A percentile compares a stretch with the other conserved stretches of the same genome.
phyloP scores from a whole-genome alignment of 2,113 vertebrate species.

The Cricetomys ansorgei region DNA sequence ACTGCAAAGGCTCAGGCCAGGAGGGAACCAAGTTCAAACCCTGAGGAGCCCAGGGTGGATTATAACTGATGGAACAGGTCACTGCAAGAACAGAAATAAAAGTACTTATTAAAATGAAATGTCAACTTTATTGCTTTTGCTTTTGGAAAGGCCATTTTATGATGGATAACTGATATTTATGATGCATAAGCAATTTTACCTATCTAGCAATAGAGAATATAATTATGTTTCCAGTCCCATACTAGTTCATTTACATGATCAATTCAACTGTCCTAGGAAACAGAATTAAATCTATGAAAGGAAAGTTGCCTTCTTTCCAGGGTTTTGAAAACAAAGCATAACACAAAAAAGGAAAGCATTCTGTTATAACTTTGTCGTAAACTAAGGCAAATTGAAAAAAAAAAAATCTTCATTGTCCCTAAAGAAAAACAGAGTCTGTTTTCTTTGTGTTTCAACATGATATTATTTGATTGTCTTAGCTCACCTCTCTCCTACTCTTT shows the following conservation, averaged over 20 bases:
- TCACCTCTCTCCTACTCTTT: background rate
- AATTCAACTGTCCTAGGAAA: background rate
- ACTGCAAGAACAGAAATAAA: background rate
- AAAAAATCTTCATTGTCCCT: conserved; percentile 45
- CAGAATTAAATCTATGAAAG: conserved; percentile 20
- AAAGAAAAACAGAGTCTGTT: background rate
- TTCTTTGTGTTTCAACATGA: conserved; percentile 49
- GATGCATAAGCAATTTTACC: conserved; percentile 20
- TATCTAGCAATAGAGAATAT: background rate
- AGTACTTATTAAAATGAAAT: conserved; percentile 43
- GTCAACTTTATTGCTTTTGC: background rate
- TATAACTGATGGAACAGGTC: background rate
- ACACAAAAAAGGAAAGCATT: background rate
- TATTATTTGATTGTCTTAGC: background rate
- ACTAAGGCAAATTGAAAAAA: background rate
- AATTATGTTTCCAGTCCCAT: conserved; percentile 4
- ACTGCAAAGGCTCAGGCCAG: background rate
- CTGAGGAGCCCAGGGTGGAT: background rate
- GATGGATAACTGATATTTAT: conserved; percentile 42
- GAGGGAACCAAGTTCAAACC: background rate
- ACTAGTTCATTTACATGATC: conserved; percentile 51
- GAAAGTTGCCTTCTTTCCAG: background rate
- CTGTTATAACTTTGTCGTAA: background rate
- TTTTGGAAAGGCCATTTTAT: background rate
- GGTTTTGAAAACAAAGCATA: background rate